Evolutionary conservation across 1,140 invertebrate genomes (phyloP).

Genomic region (Ostrea denselamellosa): DNA sequence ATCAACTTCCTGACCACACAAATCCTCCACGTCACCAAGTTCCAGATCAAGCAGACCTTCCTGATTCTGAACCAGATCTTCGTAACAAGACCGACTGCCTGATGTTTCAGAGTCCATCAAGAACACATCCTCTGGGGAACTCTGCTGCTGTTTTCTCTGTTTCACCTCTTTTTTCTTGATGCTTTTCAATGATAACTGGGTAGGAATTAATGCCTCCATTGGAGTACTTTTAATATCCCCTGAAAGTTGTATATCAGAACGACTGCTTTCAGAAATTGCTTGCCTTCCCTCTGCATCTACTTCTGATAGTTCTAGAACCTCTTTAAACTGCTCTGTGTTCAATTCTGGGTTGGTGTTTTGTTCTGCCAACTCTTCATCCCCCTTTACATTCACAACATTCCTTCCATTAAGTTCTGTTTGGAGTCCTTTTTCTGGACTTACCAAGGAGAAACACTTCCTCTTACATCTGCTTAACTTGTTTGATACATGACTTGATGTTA

Average conservation of each 20-base stretch:
- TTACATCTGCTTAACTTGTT: constrained; percentile 48
- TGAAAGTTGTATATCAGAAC: background rate
- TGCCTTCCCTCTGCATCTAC: background rate
- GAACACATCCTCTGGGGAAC: constrained; percentile 54
- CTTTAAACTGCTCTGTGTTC: background rate
- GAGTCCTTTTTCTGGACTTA: background rate
- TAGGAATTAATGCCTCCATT: background rate
- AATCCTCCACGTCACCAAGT: background rate
- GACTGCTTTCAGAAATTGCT: background rate
- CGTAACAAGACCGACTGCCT: background rate
- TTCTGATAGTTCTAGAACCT: background rate
- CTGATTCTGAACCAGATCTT: constrained; percentile 37
- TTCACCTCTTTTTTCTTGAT: constrained; percentile 20
- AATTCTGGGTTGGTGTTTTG: background rate
- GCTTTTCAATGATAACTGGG: constrained; percentile 46
- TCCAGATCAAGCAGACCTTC: constrained; percentile 33
- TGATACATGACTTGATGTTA: background rate
- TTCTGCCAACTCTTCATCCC: background rate
- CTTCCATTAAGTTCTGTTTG: background rate
- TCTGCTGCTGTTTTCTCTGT: background rate
- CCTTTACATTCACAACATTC: background rate
- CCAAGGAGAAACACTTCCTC: constrained; percentile 61
- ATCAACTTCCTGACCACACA: background rate
- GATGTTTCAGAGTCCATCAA: constrained; percentile 52
- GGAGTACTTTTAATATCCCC: background rate